These are phyloP conservation scores for Otus scops DNA, from an alignment of 2,797 vertebrate species.

Conservation along the genomic window DNA sequence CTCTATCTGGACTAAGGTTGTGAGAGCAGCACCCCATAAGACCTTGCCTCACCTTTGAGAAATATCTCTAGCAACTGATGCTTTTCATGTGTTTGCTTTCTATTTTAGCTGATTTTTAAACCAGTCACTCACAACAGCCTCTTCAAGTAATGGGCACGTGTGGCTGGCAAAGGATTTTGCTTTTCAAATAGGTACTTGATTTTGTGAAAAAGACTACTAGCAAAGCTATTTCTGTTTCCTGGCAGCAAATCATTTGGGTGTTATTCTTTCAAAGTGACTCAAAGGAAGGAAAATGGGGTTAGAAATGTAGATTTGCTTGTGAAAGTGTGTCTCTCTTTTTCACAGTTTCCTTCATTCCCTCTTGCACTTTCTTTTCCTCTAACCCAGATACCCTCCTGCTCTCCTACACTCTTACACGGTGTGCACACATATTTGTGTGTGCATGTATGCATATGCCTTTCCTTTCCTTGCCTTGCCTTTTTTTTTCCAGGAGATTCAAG, in stretches of 20 bases:
- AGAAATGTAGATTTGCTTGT: not conserved
- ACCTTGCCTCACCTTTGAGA: not conserved
- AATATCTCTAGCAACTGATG: not conserved
- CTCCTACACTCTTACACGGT: not conserved
- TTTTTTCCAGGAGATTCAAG: not conserved
- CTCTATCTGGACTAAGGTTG: not conserved
- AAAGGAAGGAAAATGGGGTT: not conserved
- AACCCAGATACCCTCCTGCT: not conserved
- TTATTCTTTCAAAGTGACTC: not conserved
- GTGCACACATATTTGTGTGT: accelerated
- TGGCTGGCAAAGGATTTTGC: not conserved
- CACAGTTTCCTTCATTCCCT: not conserved
- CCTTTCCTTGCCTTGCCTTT: not conserved
- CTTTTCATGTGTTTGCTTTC: not conserved
- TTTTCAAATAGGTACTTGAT: not conserved
- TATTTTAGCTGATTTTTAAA: conserved; percentile 13
- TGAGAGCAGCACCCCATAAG: not conserved
- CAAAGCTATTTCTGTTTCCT: not conserved
- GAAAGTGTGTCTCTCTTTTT: not conserved
- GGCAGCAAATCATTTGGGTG: not conserved
- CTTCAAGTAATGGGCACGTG: not conserved
- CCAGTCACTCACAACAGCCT: not conserved
- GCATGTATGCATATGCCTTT: not conserved
- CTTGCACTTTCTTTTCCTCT: not conserved
- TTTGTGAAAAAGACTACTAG: not conserved